Evolutionary conservation across 2,888 invertebrate species (phyloP).

Genomic region (Criorhina ranunculi): DNA sequence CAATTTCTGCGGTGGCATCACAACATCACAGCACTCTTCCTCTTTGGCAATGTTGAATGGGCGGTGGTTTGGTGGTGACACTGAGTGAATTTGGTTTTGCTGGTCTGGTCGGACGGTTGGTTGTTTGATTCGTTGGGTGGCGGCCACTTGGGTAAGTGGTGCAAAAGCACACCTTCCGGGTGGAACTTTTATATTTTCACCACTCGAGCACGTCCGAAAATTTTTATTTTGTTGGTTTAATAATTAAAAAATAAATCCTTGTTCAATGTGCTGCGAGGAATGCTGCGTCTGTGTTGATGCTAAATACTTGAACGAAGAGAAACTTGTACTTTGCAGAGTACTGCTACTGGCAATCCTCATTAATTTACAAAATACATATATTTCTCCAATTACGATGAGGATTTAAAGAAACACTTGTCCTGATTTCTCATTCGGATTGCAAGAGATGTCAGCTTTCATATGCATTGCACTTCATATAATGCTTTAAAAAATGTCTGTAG

Average conservation of each 20-base stretch:
- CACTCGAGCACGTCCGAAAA: conserved; percentile 78
- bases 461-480: conserved; percentile 8
- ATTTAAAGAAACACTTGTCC: conserved; percentile 61
- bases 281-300: conserved; percentile 32
- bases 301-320: conserved; percentile 46
- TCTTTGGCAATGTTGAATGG: conserved; percentile 49
- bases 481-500: background rate
- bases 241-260: conserved; percentile 70
- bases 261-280: conserved; percentile 51
- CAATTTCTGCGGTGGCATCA: conserved; percentile 67
- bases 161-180: conserved; percentile 77
- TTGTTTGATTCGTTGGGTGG: conserved; percentile 64
- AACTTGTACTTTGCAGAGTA: conserved; percentile 36
- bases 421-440: conserved; percentile 51
- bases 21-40: conserved; percentile 57
- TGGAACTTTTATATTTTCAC: conserved; percentile 76
- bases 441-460: conserved; percentile 7
- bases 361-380: conserved; percentile 66
- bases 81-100: conserved; percentile 65
- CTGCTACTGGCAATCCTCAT: conserved; percentile 61
- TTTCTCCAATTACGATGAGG: conserved; percentile 71
- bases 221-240: conserved; percentile 65
- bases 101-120: conserved; percentile 46
- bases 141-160: conserved; percentile 77
- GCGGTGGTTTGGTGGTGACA: conserved; percentile 70